Percentiles rank a stretch among this genome's conserved stretches.
These are phyloP conservation scores for Sphenodon punctatus DNA, from an alignment of 2,797 vertebrate species.

Conservation along the genomic window DNA sequence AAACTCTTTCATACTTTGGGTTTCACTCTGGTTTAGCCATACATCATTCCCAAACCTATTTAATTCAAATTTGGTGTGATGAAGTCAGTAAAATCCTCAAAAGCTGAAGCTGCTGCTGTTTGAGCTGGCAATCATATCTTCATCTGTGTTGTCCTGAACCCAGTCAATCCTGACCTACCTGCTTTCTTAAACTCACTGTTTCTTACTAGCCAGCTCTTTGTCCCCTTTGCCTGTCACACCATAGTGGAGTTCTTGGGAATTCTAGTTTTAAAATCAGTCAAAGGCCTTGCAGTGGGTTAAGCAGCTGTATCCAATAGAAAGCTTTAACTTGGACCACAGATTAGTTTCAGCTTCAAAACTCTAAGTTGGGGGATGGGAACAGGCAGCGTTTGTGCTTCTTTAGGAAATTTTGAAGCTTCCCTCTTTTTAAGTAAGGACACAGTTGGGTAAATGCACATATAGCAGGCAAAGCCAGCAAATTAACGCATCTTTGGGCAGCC, in stretches of 20 bases:
- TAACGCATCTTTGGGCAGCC: not conserved
- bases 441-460: not conserved
- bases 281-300: not conserved
- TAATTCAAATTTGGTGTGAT: not conserved
- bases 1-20: fast-evolving
- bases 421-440: no score
- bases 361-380: not conserved
- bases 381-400: no score
- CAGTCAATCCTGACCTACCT: no score
- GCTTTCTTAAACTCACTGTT: not conserved
- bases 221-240: not conserved
- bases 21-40: not conserved
- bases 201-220: not conserved
- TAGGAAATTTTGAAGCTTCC: no score
- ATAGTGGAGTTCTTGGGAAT: not conserved
- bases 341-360: no score
- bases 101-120: not conserved
- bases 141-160: not conserved
- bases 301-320: not conserved
- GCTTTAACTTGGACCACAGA: no score
- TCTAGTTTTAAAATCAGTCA: not conserved
- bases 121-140: not conserved
- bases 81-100: not conserved
- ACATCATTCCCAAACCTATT: not conserved
- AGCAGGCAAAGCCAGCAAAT: not conserved